phyloP scores from a whole-genome alignment of 2,113 vertebrate genomes.

The Coturnix japonica region DNA sequence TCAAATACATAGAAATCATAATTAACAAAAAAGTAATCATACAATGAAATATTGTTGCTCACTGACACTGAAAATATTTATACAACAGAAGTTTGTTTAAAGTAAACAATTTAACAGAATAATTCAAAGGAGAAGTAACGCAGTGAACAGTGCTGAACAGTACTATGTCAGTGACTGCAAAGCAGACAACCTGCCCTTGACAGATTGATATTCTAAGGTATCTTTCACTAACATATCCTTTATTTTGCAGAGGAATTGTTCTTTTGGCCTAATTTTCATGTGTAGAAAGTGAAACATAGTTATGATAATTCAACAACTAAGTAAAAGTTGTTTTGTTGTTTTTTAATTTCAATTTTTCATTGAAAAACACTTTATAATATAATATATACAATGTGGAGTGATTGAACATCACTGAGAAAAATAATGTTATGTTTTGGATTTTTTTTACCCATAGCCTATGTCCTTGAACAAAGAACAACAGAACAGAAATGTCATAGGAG shows the following conservation, averaged over 20 bases:
- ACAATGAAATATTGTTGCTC: neutral
- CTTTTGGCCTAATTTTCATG: neutral
- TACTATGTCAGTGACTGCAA: neutral
- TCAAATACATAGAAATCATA: neutral
- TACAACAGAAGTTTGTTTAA: neutral
- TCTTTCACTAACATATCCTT: neutral
- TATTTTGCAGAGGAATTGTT: neutral
- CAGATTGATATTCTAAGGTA: neutral
- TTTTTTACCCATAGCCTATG: neutral
- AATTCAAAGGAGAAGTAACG: neutral
- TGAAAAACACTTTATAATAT: neutral
- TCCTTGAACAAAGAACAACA: slow-evolving; percentile 49
- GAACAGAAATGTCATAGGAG: slow-evolving; percentile 35
- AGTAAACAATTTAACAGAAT: neutral
- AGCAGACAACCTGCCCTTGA: neutral
- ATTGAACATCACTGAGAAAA: neutral
- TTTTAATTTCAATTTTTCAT: neutral
- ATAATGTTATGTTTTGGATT: neutral
- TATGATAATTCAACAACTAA: neutral
- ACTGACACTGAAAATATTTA: neutral
- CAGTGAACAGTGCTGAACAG: neutral
- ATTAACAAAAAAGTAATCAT: neutral
- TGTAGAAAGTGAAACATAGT: neutral
- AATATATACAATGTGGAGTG: neutral
- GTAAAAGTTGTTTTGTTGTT: neutral